Conservation (phyloP, 2,888 invertebrate genomes). For the Eristalis arbustorum region DNA sequence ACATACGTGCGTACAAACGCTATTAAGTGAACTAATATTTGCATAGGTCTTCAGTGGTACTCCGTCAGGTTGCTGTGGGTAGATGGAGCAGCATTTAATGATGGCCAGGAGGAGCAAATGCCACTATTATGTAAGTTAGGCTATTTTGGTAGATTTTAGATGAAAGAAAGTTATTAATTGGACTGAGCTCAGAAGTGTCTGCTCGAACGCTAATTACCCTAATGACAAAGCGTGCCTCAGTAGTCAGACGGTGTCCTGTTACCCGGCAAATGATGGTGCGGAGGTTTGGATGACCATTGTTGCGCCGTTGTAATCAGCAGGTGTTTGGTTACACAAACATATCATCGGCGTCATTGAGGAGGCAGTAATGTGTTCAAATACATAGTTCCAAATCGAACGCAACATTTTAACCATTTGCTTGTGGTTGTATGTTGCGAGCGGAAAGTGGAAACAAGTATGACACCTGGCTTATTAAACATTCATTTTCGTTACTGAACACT, state of each 20-base stretch:
- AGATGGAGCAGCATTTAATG: background rate
- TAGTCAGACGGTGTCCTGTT: background rate
- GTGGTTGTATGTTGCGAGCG: background rate
- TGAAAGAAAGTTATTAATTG: background rate
- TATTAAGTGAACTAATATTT: constrained; percentile 77
- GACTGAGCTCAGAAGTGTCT: background rate
- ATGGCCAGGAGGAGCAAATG: background rate
- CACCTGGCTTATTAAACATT: too few relatives aligned
- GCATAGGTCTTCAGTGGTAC: constrained; percentile 74
- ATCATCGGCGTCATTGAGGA: too few relatives aligned
- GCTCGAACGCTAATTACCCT: background rate
- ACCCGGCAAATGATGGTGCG: background rate
- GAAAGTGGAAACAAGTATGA: background rate
- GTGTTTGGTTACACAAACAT: too few relatives aligned
- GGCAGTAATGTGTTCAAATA: background rate
- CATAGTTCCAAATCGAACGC: background rate
- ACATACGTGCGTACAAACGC: background rate
- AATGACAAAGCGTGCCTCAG: background rate
- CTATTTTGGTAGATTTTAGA: background rate
- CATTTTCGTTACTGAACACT: too few relatives aligned
- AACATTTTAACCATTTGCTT: background rate
- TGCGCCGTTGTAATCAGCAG: too few relatives aligned
- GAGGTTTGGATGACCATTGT: too few relatives aligned
- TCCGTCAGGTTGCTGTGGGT: constrained; percentile 34
- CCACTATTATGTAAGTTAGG: background rate